A percentile compares a stretch with the other conserved stretches of the same genome.
Evolutionary conservation across 2,113 vertebrate species (phyloP).

Genomic region (Noturus placidus): DNA sequence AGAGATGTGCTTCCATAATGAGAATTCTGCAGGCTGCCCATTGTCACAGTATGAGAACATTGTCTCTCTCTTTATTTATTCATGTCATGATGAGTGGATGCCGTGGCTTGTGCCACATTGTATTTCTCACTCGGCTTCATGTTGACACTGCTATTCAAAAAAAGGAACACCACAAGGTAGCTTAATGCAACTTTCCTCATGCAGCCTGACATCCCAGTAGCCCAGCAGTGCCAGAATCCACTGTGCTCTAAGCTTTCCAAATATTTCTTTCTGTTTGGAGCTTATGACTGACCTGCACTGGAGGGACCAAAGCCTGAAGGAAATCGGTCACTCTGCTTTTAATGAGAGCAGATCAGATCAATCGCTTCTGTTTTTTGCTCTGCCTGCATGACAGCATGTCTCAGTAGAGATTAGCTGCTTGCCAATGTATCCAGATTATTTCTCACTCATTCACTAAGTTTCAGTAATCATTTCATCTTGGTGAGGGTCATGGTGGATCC

Average conservation of each 20-base stretch:
- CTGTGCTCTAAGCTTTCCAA: constrained; percentile 68
- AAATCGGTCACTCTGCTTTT: constrained; percentile 65
- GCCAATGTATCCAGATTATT: constrained; percentile 4
- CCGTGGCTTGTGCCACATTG: constrained; percentile 45
- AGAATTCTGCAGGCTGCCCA: constrained; percentile 25
- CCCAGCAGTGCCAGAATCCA: constrained; percentile 43
- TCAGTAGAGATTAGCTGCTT: constrained; percentile 54
- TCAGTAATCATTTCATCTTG: not conserved
- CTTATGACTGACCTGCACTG: constrained; percentile 61
- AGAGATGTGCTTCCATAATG: constrained; percentile 19
- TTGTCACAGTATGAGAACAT: constrained; percentile 37
- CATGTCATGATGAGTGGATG: constrained; percentile 56
- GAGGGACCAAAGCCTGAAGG: constrained; percentile 58
- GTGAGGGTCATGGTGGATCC: not conserved
- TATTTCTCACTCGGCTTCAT: constrained; percentile 45
- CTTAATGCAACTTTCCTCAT: constrained; percentile 45
- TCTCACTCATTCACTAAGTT: not conserved
- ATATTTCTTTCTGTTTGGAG: constrained; percentile 61
- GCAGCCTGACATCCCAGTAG: constrained; percentile 34
- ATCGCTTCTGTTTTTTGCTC: constrained; percentile 52
- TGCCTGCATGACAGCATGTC: constrained; percentile 50
- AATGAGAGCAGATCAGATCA: constrained; percentile 68
- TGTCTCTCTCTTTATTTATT: constrained; percentile 50
- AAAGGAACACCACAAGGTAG: constrained; percentile 31
- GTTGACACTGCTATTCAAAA: constrained; percentile 44